Conservation (phyloP, 2,888 invertebrate species). For the Machimus rusticus region DNA sequence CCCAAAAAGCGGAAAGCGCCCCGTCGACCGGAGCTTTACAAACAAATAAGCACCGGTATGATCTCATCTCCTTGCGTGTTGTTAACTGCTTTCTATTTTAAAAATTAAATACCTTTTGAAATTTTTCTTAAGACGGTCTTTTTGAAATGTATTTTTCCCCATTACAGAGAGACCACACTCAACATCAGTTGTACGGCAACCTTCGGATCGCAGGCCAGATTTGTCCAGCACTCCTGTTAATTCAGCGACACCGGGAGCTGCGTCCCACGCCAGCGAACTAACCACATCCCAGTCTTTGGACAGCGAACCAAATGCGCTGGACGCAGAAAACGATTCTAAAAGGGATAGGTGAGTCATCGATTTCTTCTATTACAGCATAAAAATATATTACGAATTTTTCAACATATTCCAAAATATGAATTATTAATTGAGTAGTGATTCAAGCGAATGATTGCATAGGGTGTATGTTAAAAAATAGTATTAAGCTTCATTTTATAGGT, state of each 20-base stretch:
- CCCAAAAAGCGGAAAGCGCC: constrained; percentile 54
- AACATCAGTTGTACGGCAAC: constrained; percentile 60
- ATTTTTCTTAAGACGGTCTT: not conserved
- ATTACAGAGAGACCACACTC: constrained; percentile 59
- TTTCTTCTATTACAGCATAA: not conserved
- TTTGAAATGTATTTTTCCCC: constrained; percentile 17
- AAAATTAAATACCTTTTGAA: not conserved
- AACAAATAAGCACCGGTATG: constrained; percentile 58
- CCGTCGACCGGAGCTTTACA: constrained; percentile 55
- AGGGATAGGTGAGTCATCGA: constrained; percentile 51
- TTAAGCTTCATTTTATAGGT: too few relatives aligned
- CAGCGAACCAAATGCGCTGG: constrained; percentile 57
- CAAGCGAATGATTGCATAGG: too few relatives aligned
- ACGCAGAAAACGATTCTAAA: constrained; percentile 53
- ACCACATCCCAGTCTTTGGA: constrained; percentile 53
- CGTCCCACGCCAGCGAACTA: constrained; percentile 51
- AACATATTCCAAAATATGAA: too few relatives aligned
- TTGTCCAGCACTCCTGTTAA: constrained; percentile 56
- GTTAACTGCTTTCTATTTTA: not conserved
- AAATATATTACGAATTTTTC: not conserved
- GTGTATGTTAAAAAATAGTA: too few relatives aligned
- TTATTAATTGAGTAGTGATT: too few relatives aligned
- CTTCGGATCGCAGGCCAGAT: constrained; percentile 62
- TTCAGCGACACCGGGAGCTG: constrained; percentile 53
- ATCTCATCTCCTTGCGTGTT: not conserved